A percentile compares a stretch with the other conserved stretches of the same genome.
phyloP scores from a whole-genome alignment of 2,797 vertebrate genomes.

The Anableps anableps region DNA sequence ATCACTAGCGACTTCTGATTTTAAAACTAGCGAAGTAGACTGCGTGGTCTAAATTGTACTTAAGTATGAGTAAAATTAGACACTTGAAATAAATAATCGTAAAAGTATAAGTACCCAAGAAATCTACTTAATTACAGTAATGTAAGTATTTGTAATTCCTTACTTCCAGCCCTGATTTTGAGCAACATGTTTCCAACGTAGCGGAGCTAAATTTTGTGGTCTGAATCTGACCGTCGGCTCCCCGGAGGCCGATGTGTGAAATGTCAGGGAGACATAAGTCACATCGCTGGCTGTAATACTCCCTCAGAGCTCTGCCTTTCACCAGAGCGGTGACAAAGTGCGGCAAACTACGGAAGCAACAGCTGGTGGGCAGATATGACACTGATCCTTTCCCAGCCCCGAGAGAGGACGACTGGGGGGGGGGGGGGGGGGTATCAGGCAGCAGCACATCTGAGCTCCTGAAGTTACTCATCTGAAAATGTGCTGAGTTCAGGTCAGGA shows the following conservation, averaged over 20 bases:
- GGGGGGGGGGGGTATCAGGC: not conserved
- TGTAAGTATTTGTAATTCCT: too few relatives aligned
- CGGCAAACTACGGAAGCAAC: slow-evolving; percentile 28
- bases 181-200: not conserved
- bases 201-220: not conserved
- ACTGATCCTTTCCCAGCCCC: slow-evolving; percentile 31
- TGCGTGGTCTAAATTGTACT: too few relatives aligned
- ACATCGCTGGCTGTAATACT: slow-evolving; percentile 27
- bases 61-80: too few relatives aligned
- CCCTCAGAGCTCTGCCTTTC: slow-evolving; percentile 30
- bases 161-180: too few relatives aligned
- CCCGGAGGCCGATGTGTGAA: slow-evolving; percentile 27
- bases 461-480: not conserved
- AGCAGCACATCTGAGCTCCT: not conserved
- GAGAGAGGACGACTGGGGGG: slow-evolving; percentile 18
- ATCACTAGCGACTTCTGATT: too few relatives aligned
- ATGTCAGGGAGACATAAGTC: slow-evolving; percentile 20
- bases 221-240: not conserved
- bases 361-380: slow-evolving; percentile 50
- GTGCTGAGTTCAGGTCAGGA: not conserved
- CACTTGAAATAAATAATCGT: too few relatives aligned
- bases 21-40: too few relatives aligned
- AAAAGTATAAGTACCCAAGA: too few relatives aligned
- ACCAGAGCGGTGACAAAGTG: slow-evolving; percentile 19
- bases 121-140: too few relatives aligned